These are phyloP conservation scores for Sisor rabdophorus DNA, from an alignment of 2,113 vertebrate species.

Conservation along the genomic window DNA sequence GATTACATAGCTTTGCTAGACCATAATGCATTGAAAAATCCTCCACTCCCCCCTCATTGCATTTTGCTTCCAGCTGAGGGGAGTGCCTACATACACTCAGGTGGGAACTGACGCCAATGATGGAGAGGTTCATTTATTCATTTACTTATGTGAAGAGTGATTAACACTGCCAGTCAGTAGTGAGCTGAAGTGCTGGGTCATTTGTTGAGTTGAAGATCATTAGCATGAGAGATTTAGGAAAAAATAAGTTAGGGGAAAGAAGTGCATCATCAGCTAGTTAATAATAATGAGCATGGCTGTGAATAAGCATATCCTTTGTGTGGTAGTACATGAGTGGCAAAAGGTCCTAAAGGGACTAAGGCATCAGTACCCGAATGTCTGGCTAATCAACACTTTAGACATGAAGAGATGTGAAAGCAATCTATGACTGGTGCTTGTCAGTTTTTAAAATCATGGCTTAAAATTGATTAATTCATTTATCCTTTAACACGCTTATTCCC, in stretches of 20 bases:
- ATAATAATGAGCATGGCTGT: slow-evolving; percentile 27
- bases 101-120: slow-evolving; percentile 51
- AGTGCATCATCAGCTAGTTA: slow-evolving; percentile 30
- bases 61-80: slow-evolving; percentile 42
- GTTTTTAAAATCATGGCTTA: background rate
- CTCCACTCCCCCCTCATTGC: slow-evolving; percentile 9
- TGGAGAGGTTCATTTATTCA: slow-evolving; percentile 61
- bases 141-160: slow-evolving; percentile 59
- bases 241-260: slow-evolving; percentile 23
- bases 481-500: no score
- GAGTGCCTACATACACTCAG: slow-evolving; percentile 40
- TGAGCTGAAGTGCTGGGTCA: no score
- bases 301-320: slow-evolving; percentile 33
- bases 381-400: slow-evolving; percentile 27
- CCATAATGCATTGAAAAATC: slow-evolving; percentile 16
- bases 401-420: background rate
- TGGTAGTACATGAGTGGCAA: slow-evolving; percentile 9
- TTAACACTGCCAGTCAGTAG: slow-evolving; percentile 54
- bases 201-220: slow-evolving; percentile 44
- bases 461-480: no score
- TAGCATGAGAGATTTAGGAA: slow-evolving; percentile 16
- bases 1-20: background rate
- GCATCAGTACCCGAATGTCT: slow-evolving; percentile 24
- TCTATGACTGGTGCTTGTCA: background rate
- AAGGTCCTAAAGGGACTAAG: slow-evolving; percentile 23